Percentiles rank a stretch among this genome's conserved stretches.
Conservation (phyloP, 2,888 invertebrate species). For the Machimus rusticus region DNA sequence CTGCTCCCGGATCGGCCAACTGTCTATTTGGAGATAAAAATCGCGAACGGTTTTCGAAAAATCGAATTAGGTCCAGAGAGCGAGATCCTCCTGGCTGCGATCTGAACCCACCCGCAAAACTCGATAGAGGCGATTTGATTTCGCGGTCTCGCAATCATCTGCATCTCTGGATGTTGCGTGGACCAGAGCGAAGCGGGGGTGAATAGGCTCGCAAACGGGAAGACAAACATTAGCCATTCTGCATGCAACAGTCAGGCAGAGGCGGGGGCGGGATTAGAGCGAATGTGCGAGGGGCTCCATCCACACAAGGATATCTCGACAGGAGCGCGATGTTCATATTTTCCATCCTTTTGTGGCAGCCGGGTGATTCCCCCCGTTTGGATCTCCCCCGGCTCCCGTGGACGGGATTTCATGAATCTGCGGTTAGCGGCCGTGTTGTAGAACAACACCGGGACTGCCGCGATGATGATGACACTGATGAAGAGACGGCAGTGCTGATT, state of each 20-base stretch:
- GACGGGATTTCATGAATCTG: slow-evolving; percentile 4
- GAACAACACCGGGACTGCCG: background rate
- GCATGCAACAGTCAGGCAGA: slow-evolving; percentile 6
- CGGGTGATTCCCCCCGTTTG: background rate
- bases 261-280: background rate
- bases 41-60: background rate
- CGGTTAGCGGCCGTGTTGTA: background rate
- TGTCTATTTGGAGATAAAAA: background rate
- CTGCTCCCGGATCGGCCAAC: background rate
- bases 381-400: background rate
- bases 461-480: slow-evolving; percentile 36
- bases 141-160: slow-evolving; percentile 42
- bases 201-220: background rate
- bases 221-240: slow-evolving; percentile 4
- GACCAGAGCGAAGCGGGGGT: background rate
- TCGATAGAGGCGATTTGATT: slow-evolving; percentile 34
- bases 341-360: background rate
- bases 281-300: background rate
- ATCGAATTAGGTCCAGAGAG: slow-evolving; percentile 3
- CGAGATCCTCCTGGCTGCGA: background rate
- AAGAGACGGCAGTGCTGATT: slow-evolving; percentile 19
- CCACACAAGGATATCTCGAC: background rate
- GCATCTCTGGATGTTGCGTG: slow-evolving; percentile 36
- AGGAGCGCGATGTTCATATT: slow-evolving; percentile 23
- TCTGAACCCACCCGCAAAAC: slow-evolving; percentile 28